Conservation (phyloP, 2,797 vertebrate genomes). For the Pseudochromis fuscus region DNA sequence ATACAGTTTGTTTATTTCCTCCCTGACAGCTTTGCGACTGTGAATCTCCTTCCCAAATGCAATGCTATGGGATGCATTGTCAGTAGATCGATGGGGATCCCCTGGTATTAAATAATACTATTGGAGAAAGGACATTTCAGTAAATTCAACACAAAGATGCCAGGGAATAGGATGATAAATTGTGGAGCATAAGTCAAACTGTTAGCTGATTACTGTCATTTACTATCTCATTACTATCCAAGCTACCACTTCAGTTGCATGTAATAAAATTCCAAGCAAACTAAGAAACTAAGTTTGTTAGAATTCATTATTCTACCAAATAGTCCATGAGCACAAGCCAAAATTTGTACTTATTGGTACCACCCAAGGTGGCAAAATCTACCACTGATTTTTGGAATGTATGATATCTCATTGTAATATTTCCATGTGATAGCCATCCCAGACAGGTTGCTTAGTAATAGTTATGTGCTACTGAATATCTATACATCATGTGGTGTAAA, state of each 20-base stretch:
- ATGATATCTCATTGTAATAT: too few species aligned
- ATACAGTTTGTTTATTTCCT: constrained; percentile 58
- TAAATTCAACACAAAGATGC: constrained; percentile 17
- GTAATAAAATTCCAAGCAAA: neutral
- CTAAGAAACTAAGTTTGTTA: constrained; percentile 1
- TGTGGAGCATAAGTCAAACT: constrained; percentile 4
- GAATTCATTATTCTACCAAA: constrained; percentile 11
- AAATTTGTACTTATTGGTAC: too few species aligned
- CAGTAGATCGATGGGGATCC: constrained; percentile 46
- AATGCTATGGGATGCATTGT: constrained; percentile 33
- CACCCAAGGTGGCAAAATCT: too few species aligned
- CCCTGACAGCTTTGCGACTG: constrained; percentile 60
- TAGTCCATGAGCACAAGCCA: too few species aligned
- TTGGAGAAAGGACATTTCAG: constrained; percentile 1
- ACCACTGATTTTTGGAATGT: too few species aligned
- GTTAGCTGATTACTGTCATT: neutral
- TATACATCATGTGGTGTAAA: too few species aligned
- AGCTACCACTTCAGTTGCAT: neutral
- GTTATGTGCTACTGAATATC: too few species aligned
- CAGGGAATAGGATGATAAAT: constrained; percentile 26
- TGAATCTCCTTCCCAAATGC: constrained; percentile 49
- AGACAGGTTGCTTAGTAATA: too few species aligned
- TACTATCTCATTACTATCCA: neutral
- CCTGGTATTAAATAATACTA: constrained; percentile 42
- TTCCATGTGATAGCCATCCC: too few species aligned